Conservation (phyloP, 2,888 invertebrate genomes). For the Hypselothyrea guttata region DNA sequence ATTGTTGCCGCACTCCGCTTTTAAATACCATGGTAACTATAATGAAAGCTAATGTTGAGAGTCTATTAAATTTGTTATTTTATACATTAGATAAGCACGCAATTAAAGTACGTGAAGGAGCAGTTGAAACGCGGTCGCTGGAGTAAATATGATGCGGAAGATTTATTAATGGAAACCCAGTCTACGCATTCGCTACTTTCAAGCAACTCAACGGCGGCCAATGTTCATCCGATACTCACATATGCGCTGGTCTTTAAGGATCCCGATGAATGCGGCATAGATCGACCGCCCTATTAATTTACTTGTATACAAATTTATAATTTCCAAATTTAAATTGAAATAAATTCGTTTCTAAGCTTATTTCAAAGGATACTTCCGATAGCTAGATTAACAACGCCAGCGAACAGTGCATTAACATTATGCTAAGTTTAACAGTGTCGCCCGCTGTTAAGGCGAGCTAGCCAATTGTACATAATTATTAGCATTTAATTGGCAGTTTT, state of each 20-base stretch:
- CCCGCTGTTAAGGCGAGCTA: conserved; percentile 20
- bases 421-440: conserved; percentile 9
- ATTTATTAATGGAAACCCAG: conserved; percentile 54
- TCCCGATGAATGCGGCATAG: conserved; percentile 66
- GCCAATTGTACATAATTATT: neutral
- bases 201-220: conserved; percentile 43
- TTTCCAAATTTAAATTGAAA: too few species aligned
- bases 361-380: too few species aligned
- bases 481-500: conserved; percentile 44
- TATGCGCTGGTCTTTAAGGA: conserved; percentile 64
- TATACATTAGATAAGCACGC: conserved; percentile 55
- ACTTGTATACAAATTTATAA: too few species aligned
- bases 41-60: neutral
- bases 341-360: too few species aligned
- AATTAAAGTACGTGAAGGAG: conserved; percentile 63
- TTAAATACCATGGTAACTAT: conserved; percentile 54
- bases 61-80: neutral
- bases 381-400: too few species aligned
- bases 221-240: conserved; percentile 60
- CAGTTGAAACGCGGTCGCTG: conserved; percentile 59
- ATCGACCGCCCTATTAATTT: conserved; percentile 50
- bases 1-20: conserved; percentile 52
- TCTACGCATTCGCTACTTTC: conserved; percentile 67
- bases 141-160: conserved; percentile 66
- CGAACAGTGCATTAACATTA: neutral